Conservation (phyloP, 2,797 vertebrate species). For the Coregonus suidteri region DNA sequence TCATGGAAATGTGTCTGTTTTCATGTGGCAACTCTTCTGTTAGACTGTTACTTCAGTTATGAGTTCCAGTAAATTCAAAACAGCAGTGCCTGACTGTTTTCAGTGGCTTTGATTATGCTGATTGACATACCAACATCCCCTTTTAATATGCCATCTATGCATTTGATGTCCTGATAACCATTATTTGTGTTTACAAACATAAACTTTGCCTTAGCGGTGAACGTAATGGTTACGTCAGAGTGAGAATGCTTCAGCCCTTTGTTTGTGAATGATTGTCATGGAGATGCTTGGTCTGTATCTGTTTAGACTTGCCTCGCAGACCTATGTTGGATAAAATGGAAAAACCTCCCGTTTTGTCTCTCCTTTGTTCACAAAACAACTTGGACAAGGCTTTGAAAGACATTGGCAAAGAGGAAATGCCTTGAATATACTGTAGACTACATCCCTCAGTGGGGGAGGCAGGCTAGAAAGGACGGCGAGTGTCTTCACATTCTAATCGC, state of each 20-base stretch:
- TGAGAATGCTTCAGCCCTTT: conserved; percentile 13
- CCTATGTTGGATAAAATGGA: neutral
- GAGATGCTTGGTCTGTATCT: conserved; percentile 32
- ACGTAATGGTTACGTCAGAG: conserved; percentile 24
- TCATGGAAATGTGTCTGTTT: conserved; percentile 34
- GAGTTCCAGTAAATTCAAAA: neutral
- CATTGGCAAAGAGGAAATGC: conserved; percentile 5
- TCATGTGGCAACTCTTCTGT: conserved; percentile 17
- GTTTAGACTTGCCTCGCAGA: conserved; percentile 18
- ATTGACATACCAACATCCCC: neutral
- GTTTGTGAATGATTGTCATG: conserved; percentile 37
- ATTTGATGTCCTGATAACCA: conserved; percentile 38
- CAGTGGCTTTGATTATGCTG: neutral
- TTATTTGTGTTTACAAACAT: conserved; percentile 22
- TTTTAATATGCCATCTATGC: conserved; percentile 19
- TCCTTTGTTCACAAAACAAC: conserved; percentile 14
- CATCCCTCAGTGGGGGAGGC: conserved; percentile 14
- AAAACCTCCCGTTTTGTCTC: conserved; percentile 7
- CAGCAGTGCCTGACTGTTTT: neutral
- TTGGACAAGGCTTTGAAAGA: conserved; percentile 17
- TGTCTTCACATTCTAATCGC: conserved; percentile 38
- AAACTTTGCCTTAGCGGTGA: conserved; percentile 11
- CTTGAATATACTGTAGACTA: neutral
- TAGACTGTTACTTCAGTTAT: neutral
- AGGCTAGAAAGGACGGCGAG: neutral